Conservation (phyloP, 2,888 invertebrate species). For the Protophormia terraenovae region DNA sequence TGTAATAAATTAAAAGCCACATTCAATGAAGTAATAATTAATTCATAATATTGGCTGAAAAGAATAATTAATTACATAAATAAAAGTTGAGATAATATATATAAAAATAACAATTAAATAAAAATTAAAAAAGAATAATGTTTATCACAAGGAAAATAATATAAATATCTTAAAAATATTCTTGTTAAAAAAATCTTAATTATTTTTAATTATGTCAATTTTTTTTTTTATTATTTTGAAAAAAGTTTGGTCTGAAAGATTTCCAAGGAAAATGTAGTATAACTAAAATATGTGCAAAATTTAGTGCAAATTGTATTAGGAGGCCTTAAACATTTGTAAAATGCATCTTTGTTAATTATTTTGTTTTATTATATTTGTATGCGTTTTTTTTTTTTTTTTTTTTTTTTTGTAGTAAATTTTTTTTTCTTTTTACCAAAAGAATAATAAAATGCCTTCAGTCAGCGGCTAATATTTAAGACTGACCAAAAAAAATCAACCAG, state of each 20-base stretch:
- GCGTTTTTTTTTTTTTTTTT: not conserved
- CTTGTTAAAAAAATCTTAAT: not conserved
- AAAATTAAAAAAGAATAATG: not conserved
- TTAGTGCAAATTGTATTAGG: not conserved
- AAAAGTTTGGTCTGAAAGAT: not conserved
- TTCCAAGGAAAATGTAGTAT: constrained; percentile 39
- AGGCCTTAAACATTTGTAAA: too few relatives aligned
- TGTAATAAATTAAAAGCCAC: too few relatives aligned
- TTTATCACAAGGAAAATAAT: too few relatives aligned
- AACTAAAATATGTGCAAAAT: not conserved
- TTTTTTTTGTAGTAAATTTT: not conserved
- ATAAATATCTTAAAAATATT: too few relatives aligned
- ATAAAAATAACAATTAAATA: not conserved
- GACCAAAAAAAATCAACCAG: too few relatives aligned
- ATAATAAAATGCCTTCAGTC: constrained; percentile 28
- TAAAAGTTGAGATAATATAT: too few relatives aligned
- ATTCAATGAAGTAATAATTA: too few relatives aligned
- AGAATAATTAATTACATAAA: too few relatives aligned
- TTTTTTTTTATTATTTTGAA: not conserved
- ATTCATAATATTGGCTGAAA: too few relatives aligned
- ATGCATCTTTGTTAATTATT: too few relatives aligned
- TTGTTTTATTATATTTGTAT: too few relatives aligned
- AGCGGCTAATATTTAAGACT: constrained; percentile 52
- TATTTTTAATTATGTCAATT: not conserved
- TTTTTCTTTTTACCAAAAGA: constrained; percentile 13